phyloP scores from a whole-genome alignment of 2,113 vertebrate genomes.

The Misgurnus mizolepis region DNA sequence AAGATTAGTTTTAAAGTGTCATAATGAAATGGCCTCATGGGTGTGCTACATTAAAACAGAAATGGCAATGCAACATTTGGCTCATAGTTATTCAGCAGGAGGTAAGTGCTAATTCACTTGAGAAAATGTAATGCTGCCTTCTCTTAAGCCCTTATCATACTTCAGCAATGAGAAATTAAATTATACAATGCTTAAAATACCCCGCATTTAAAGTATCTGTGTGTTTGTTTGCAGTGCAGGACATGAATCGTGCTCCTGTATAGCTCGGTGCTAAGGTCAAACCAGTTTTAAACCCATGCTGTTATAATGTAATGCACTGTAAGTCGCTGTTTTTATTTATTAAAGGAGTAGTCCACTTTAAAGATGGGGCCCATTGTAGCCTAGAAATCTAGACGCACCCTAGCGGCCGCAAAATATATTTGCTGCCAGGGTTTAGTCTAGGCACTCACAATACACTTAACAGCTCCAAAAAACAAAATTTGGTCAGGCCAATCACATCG shows the following conservation, averaged over 20 bases:
- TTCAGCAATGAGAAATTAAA: background rate
- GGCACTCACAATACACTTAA: no score
- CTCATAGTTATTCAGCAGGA: background rate
- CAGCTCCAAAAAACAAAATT: no score
- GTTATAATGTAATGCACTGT: no score
- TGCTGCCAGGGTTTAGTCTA: no score
- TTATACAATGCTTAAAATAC: background rate
- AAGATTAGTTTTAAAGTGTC: background rate
- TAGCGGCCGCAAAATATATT: no score
- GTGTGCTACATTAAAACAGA: background rate
- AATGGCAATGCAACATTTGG: background rate
- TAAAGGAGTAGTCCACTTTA: no score
- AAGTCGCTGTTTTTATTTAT: background rate
- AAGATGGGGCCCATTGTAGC: no score
- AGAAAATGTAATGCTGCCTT: background rate
- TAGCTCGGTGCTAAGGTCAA: no score
- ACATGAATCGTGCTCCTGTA: background rate
- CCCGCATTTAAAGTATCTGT: background rate
- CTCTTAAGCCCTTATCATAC: background rate
- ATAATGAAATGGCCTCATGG: conserved; percentile 1
- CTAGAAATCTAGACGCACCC: no score
- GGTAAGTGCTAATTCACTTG: background rate
- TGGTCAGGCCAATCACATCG: no score
- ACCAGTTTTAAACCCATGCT: no score
- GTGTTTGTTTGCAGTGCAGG: no score